A percentile compares a stretch with the other conserved stretches of the same genome.
These are phyloP conservation scores for Electrona antarctica DNA, from an alignment of 2,113 vertebrate genomes.

Conservation along the genomic window DNA sequence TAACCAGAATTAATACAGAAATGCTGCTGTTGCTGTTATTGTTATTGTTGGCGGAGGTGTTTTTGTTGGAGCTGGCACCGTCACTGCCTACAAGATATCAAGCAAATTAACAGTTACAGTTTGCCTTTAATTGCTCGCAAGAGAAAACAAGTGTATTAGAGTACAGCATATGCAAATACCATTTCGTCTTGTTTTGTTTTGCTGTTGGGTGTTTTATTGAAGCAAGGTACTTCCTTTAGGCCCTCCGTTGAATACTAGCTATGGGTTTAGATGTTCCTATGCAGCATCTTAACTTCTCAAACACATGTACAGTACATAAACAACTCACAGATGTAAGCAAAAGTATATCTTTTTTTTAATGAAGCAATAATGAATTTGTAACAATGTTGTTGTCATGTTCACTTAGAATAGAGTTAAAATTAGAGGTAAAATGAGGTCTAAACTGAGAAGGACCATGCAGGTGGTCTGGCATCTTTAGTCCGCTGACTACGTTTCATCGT, in stretches of 20 bases:
- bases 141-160: conserved; percentile 69
- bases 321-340: too few species aligned
- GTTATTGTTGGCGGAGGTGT: conserved; percentile 49
- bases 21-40: conserved; percentile 52
- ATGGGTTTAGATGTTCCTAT: conserved; percentile 3
- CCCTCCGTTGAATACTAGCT: conserved; percentile 32
- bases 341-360: too few species aligned
- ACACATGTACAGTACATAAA: conserved; percentile 22
- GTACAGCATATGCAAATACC: conserved; percentile 70
- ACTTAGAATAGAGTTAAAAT: too few species aligned
- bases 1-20: conserved; percentile 56
- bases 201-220: conserved; percentile 52
- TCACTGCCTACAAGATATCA: conserved; percentile 65
- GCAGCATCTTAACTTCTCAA: conserved; percentile 29
- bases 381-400: too few species aligned
- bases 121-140: conserved; percentile 77
- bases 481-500: too few species aligned
- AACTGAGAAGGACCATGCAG: too few species aligned
- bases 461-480: too few species aligned
- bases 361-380: too few species aligned
- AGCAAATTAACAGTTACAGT: conserved; percentile 77
- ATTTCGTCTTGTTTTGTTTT: conserved; percentile 60
- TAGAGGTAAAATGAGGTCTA: too few species aligned
- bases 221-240: conserved; percentile 35
- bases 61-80: conserved; percentile 64